Conservation (phyloP, 2,113 vertebrate genomes). For the Anoura caudifer region DNA sequence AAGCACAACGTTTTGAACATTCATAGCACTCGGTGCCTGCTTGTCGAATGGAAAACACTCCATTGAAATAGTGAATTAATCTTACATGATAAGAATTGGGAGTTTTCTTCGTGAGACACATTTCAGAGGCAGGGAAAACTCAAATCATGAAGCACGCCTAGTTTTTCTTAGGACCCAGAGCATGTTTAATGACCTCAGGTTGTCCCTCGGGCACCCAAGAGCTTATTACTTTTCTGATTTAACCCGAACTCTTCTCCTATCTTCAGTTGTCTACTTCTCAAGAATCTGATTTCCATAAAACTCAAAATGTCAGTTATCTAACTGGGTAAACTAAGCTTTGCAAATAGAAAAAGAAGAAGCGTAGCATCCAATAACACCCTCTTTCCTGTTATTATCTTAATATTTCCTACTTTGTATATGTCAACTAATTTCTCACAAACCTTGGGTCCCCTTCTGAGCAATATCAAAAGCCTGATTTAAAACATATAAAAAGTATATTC, state of each 20-base stretch:
- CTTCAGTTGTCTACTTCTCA: neutral
- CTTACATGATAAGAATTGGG: neutral
- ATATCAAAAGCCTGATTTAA: neutral
- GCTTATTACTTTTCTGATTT: neutral
- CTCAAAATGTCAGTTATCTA: neutral
- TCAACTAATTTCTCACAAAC: constrained; percentile 4
- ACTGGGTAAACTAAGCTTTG: neutral
- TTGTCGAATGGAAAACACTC: neutral
- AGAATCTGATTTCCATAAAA: neutral
- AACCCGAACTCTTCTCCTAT: neutral
- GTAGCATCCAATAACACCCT: neutral
- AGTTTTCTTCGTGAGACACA: neutral
- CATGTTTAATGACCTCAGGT: neutral
- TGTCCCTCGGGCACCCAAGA: neutral
- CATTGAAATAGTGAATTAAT: neutral
- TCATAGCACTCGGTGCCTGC: neutral
- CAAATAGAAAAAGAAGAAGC: neutral
- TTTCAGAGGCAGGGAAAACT: neutral
- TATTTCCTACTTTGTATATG: neutral
- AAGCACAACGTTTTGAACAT: neutral
- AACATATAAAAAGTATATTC: neutral
- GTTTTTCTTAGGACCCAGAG: neutral
- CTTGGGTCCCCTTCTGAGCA: neutral
- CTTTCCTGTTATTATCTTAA: neutral
- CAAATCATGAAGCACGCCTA: neutral